Evolutionary conservation across 2,113 vertebrate species (phyloP).

Genomic region (Chaenogobius annularis): DNA sequence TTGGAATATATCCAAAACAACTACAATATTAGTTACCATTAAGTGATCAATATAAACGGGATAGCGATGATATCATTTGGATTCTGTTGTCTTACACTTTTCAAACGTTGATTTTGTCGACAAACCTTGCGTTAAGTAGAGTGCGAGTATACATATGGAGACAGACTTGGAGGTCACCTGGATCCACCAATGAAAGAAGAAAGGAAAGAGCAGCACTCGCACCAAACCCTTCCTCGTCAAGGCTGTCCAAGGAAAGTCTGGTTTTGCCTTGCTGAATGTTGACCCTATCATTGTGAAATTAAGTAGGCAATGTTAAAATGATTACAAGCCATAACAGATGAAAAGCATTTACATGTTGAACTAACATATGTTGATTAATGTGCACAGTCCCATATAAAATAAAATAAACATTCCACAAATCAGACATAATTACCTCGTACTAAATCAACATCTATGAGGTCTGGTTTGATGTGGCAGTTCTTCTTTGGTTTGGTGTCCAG

Average conservation of each 20-base stretch:
- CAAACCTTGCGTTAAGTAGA: constrained; percentile 94
- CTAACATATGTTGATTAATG: background rate
- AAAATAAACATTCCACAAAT: background rate
- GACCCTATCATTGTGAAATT: constrained; percentile 83
- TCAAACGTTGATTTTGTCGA: background rate
- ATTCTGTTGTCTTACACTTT: background rate
- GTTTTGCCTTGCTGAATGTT: constrained; percentile 97
- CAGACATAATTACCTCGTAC: constrained; percentile 84
- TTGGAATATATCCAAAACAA: background rate
- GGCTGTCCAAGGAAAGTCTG: constrained; percentile 91
- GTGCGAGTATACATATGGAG: constrained; percentile 86
- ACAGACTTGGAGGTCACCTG: constrained; percentile 91
- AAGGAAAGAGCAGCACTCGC: constrained; percentile 89
- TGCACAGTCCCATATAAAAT: background rate
- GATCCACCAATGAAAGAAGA: constrained; percentile 97
- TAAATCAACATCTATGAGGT: constrained; percentile 95
- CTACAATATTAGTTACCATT: background rate
- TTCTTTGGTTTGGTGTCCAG: constrained; percentile 91
- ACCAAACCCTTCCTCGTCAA: constrained; percentile 94
- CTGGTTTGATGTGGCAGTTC: constrained; percentile 89
- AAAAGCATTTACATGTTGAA: background rate
- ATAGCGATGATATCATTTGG: too few species aligned
- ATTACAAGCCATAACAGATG: too few species aligned
- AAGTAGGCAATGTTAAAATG: background rate
- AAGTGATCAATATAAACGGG: too few species aligned